Evolutionary conservation across 2,797 vertebrate genomes (phyloP).

Genomic region (Microchirus variegatus): DNA sequence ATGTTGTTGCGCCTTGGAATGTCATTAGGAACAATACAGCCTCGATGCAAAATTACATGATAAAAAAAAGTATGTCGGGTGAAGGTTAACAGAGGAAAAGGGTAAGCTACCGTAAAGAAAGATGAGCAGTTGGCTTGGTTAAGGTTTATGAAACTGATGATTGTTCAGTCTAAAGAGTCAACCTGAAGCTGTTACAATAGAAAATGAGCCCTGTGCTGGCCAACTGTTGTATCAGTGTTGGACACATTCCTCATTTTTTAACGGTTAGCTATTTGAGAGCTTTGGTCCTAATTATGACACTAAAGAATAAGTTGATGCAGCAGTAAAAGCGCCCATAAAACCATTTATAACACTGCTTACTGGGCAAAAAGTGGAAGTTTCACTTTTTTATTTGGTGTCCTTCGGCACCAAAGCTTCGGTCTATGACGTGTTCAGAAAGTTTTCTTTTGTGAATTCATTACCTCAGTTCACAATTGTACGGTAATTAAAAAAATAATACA

Average conservation of each 20-base stretch:
- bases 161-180: not conserved
- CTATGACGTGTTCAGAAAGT: too few species aligned
- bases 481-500: too few species aligned
- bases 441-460: too few species aligned
- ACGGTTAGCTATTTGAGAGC: not conserved
- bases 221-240: not conserved
- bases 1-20: not conserved
- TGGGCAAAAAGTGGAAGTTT: not conserved
- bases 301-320: not conserved
- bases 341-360: not conserved
- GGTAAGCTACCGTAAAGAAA: not conserved
- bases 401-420: not conserved
- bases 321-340: conserved; percentile 2
- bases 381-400: not conserved
- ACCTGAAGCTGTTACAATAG: not conserved
- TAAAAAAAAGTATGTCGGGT: not conserved
- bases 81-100: not conserved
- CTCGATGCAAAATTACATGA: not conserved
- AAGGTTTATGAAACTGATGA: conserved; percentile 5
- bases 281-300: not conserved
- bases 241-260: conserved; percentile 1
- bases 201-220: not conserved
- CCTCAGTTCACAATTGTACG: too few species aligned
- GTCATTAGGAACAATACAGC: not conserved
- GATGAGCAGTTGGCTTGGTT: not conserved